Conservation (phyloP, 2,888 invertebrate species). For the Eristalis tenax region DNA sequence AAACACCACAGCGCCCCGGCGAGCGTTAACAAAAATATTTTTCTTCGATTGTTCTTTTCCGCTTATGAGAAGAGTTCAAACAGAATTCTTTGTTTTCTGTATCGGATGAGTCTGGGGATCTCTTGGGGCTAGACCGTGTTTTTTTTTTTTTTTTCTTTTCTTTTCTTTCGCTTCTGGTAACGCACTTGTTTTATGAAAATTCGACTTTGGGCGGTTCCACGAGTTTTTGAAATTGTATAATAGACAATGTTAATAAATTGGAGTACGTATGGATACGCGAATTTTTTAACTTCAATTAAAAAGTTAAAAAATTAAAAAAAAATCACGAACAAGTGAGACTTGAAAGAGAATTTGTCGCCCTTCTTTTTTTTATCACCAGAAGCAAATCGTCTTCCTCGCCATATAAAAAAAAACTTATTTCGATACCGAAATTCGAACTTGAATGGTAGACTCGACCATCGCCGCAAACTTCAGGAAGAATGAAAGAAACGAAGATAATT, state of each 20-base stretch:
- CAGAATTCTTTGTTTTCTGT: constrained; percentile 60
- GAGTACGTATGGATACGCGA: constrained; percentile 20
- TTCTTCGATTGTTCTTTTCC: constrained; percentile 32
- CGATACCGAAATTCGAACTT: constrained; percentile 47
- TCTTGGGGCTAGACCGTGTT: constrained; percentile 56
- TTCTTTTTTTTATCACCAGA: constrained; percentile 66
- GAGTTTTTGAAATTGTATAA: constrained; percentile 40
- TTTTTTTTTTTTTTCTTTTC: constrained; percentile 38
- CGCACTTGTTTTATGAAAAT: constrained; percentile 63
- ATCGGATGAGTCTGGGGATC: constrained; percentile 36
- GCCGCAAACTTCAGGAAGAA: neutral
- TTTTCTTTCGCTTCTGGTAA: constrained; percentile 53
- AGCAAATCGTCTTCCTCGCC: constrained; percentile 55
- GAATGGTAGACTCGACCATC: neutral
- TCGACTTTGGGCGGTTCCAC: constrained; percentile 69
- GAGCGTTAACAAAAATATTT: constrained; percentile 41
- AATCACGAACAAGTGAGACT: constrained; percentile 63
- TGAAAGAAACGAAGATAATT: neutral
- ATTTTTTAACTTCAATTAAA: constrained; percentile 54
- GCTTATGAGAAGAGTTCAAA: constrained; percentile 34
- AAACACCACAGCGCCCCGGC: constrained; percentile 51
- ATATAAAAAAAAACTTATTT: constrained; percentile 43
- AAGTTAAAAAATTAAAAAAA: constrained; percentile 58
- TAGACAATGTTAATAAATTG: constrained; percentile 29
- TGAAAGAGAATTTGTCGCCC: constrained; percentile 51